phyloP scores from a whole-genome alignment of 2,888 invertebrate genomes.

The Cataglyphis rosenhaueri region DNA sequence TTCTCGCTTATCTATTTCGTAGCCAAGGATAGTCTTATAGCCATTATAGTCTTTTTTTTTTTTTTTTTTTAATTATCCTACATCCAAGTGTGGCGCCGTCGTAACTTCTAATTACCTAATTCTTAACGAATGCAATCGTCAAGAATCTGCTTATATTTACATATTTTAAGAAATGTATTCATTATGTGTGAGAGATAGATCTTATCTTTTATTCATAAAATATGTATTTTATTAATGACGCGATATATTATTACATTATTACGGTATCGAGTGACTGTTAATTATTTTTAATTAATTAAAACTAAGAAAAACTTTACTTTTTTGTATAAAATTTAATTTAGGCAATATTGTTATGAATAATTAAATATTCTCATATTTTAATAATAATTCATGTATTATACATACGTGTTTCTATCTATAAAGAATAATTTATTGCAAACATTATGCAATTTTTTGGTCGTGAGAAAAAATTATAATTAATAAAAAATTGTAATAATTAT shows the following conservation, averaged over 20 bases:
- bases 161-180: conserved; percentile 12
- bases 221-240: not conserved
- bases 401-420: not conserved
- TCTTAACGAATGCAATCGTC: not conserved
- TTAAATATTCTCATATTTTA: not conserved
- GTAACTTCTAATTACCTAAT: conserved; percentile 29
- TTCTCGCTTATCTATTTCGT: not conserved
- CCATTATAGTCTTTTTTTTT: not conserved
- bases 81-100: not conserved
- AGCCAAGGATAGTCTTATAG: too few relatives aligned
- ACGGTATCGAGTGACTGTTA: not conserved
- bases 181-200: not conserved
- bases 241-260: not conserved
- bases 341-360: not conserved
- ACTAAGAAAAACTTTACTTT: not conserved
- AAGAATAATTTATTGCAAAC: not conserved
- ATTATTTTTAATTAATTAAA: not conserved
- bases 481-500: not conserved
- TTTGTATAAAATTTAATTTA: not conserved
- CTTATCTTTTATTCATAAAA: not conserved
- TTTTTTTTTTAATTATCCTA: conserved; percentile 2
- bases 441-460: not conserved
- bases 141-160: not conserved
- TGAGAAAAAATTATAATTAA: not conserved
- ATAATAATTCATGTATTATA: conserved; percentile 12